A percentile compares a stretch with the other conserved stretches of the same genome.
These are phyloP conservation scores for Melanargia galathea DNA, from an alignment of 2,888 invertebrate genomes.

Conservation along the genomic window DNA sequence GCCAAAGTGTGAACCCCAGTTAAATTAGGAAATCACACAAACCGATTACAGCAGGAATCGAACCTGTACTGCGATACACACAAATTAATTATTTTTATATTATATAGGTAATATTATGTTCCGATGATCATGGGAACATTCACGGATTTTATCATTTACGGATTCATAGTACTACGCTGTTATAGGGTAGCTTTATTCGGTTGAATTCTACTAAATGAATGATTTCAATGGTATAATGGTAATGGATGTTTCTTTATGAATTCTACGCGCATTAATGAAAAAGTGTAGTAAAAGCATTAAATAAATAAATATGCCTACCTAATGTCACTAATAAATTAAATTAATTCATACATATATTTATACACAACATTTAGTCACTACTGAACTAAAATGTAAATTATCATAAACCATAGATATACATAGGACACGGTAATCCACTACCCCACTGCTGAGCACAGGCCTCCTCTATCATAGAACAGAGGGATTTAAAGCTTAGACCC, in stretches of 20 bases:
- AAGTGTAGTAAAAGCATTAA: constrained; percentile 7
- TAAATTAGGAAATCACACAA: neutral
- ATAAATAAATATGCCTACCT: constrained; percentile 3
- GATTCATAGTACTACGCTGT: neutral
- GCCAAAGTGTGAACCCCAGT: neutral
- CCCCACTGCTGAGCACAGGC: too few species aligned
- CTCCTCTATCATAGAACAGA: too few species aligned
- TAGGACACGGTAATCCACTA: too few species aligned
- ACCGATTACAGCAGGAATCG: constrained; percentile 5
- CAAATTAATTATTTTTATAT: neutral
- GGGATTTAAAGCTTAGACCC: too few species aligned
- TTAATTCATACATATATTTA: neutral
- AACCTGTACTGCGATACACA: neutral
- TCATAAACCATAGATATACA: neutral
- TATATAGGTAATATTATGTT: neutral
- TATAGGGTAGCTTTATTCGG: neutral
- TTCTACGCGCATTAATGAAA: constrained; percentile 23
- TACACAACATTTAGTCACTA: neutral
- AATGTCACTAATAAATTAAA: neutral
- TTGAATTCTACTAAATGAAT: constrained; percentile 13
- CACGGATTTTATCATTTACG: neutral
- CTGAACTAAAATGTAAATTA: neutral
- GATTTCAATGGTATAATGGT: constrained; percentile 15
- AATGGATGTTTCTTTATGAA: constrained; percentile 21
- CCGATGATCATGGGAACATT: neutral